phyloP scores from a whole-genome alignment of 2,797 vertebrate genomes.

The Borostomias antarcticus region DNA sequence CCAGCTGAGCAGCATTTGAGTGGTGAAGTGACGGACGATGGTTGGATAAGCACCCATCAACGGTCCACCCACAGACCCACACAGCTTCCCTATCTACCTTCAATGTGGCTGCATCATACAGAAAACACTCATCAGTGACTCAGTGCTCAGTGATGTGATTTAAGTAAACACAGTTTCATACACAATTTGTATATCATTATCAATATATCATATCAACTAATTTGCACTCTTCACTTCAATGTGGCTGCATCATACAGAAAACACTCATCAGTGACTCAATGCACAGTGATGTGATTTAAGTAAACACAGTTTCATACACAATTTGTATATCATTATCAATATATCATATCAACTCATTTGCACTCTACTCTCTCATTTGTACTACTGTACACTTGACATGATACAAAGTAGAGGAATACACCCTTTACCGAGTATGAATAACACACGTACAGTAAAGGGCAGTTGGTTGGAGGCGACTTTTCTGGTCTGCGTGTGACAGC shows the following conservation, averaged over 20 bases:
- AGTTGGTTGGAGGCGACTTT: too few relatives aligned
- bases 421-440: neutral
- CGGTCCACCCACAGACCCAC: slow-evolving; percentile 55
- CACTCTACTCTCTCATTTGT: too few relatives aligned
- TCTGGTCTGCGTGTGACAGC: slow-evolving; percentile 58
- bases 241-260: slow-evolving; percentile 21
- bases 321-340: neutral
- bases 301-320: slow-evolving; percentile 10
- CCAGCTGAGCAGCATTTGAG: neutral
- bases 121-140: slow-evolving; percentile 33
- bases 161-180: slow-evolving; percentile 9
- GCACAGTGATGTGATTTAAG: slow-evolving; percentile 5
- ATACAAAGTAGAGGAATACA: neutral
- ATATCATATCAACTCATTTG: too few relatives aligned
- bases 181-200: neutral
- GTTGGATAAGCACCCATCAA: slow-evolving; percentile 53
- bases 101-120: slow-evolving; percentile 34
- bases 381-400: too few relatives aligned
- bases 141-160: slow-evolving; percentile 6
- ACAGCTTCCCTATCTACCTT: slow-evolving; percentile 27
- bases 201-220: too few relatives aligned
- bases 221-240: too few relatives aligned
- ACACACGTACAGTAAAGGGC: neutral
- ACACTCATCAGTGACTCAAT: slow-evolving; percentile 29
- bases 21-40: slow-evolving; percentile 29